Conservation (phyloP, 2,888 invertebrate genomes). For the Charanyca ferruginea region DNA sequence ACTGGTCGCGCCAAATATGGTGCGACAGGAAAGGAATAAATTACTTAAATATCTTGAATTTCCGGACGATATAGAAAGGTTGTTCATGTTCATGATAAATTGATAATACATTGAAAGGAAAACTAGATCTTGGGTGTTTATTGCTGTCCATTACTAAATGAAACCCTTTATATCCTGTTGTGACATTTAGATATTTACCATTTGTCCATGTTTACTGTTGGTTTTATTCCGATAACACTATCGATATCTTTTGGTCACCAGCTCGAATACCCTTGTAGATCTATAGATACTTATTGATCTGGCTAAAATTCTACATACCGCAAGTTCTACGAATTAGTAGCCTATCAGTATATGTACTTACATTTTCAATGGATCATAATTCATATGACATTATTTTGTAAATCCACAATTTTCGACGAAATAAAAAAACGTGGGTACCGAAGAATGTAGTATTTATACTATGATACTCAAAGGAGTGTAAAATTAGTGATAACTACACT, state of each 20-base stretch:
- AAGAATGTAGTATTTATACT: no score
- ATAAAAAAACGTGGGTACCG: neutral
- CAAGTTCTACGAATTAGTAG: no score
- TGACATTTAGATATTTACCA: no score
- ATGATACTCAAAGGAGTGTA: neutral
- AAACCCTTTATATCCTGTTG: no score
- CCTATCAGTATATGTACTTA: no score
- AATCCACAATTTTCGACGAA: neutral
- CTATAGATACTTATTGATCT: neutral
- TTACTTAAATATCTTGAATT: constrained; percentile 16
- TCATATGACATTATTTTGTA: no score
- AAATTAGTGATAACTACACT: constrained; percentile 16
- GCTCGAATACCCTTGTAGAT: neutral
- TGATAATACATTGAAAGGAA: neutral
- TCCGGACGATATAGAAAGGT: constrained; percentile 2
- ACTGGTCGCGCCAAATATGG: constrained; percentile 15
- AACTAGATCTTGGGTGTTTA: neutral
- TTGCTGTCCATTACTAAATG: neutral
- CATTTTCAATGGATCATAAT: no score
- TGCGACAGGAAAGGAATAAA: neutral
- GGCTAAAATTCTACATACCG: neutral
- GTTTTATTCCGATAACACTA: neutral
- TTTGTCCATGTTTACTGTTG: no score
- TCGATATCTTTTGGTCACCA: neutral
- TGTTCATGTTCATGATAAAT: neutral